A percentile compares a stretch with the other conserved stretches of the same genome.
Conservation (phyloP, 53 echinoderm and acorn worm species). For the Stichopus horrens region DNA sequence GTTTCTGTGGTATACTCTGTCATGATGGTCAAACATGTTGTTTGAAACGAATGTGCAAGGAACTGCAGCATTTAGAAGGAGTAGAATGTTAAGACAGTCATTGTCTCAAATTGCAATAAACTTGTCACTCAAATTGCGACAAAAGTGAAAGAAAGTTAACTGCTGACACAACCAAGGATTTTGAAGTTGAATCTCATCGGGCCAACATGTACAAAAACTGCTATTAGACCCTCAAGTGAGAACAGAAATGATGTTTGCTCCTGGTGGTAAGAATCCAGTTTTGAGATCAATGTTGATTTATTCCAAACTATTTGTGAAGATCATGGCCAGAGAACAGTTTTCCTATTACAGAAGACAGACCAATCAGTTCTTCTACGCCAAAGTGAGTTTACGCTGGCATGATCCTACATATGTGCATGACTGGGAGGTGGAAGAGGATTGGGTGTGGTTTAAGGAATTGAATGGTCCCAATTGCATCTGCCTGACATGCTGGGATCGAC, state of each 20-base stretch:
- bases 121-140: neutral
- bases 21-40: neutral
- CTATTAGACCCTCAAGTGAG: too few species aligned
- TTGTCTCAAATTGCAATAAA: neutral
- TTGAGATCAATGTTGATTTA: neutral
- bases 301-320: neutral
- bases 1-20: too few species aligned
- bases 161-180: neutral
- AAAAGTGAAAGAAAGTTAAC: too few species aligned
- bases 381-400: conserved; percentile 49
- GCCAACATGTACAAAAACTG: too few species aligned
- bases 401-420: neutral
- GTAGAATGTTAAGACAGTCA: neutral
- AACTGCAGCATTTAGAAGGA: neutral
- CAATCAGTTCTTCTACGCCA: conserved; percentile 67
- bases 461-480: too few species aligned
- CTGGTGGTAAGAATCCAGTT: too few species aligned
- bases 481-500: too few species aligned
- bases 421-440: too few species aligned
- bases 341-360: conserved; percentile 83
- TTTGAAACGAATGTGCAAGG: neutral
- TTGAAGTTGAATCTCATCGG: neutral
- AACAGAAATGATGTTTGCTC: too few species aligned
- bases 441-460: too few species aligned
- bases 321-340: conserved; percentile 63